phyloP scores from a whole-genome alignment of 2,888 invertebrate genomes.

The Conomelus anceps region DNA sequence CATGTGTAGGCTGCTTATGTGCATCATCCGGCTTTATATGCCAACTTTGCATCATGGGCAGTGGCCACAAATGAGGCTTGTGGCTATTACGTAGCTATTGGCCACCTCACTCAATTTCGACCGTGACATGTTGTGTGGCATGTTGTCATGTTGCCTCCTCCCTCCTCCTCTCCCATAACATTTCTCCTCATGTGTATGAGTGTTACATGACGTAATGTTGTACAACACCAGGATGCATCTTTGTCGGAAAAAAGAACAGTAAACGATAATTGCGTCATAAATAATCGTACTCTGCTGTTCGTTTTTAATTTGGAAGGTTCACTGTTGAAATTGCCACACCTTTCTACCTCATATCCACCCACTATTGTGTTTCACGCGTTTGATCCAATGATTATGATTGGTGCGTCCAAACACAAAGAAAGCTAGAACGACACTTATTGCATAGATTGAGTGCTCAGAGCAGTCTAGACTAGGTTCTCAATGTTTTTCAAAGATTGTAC shows the following conservation, averaged over 20 bases:
- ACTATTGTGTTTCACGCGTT: neutral
- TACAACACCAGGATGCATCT: neutral
- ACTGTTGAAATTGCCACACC: neutral
- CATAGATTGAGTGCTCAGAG: too few species aligned
- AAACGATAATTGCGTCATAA: neutral
- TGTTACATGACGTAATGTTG: neutral
- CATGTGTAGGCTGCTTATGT: too few species aligned
- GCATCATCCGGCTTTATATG: too few species aligned
- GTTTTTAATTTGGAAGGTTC: neutral
- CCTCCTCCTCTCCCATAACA: neutral
- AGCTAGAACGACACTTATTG: too few species aligned
- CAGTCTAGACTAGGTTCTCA: too few species aligned
- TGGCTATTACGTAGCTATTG: too few species aligned
- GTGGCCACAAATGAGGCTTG: too few species aligned
- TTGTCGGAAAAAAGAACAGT: neutral
- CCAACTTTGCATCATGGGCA: too few species aligned
- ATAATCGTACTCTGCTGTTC: neutral
- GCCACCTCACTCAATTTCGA: too few species aligned
- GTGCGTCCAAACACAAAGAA: too few species aligned
- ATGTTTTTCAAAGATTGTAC: too few species aligned
- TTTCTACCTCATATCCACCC: neutral
- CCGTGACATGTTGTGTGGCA: too few species aligned
- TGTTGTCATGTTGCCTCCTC: neutral
- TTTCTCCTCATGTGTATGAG: neutral
- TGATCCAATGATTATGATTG: neutral